phyloP scores from a whole-genome alignment of 1,140 invertebrate genomes.

The Eriosoma lanigerum region DNA sequence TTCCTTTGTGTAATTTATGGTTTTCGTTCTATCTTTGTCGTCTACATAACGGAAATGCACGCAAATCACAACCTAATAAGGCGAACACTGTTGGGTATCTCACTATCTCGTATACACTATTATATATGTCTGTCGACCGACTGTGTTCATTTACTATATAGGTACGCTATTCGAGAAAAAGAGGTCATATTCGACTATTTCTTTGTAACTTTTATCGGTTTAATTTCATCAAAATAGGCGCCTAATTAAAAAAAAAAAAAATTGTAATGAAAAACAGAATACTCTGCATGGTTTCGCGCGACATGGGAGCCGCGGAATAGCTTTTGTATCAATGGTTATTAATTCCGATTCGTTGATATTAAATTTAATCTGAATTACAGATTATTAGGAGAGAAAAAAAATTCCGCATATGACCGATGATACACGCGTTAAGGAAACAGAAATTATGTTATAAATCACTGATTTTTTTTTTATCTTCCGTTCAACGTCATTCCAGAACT shows the following conservation, averaged over 20 bases:
- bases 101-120: neutral
- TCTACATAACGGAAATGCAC: neutral
- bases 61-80: neutral
- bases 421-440: constrained; percentile 4
- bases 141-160: neutral
- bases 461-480: neutral
- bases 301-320: neutral
- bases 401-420: too few species aligned
- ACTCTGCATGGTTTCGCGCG: constrained; percentile 5
- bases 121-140: neutral
- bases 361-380: constrained; percentile 6
- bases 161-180: neutral
- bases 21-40: neutral
- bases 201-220: constrained; percentile 14
- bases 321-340: neutral
- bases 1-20: neutral
- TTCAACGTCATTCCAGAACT: constrained; percentile 24
- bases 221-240: constrained; percentile 4
- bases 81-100: constrained; percentile 5
- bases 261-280: neutral
- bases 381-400: neutral
- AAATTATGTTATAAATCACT: constrained; percentile 51
- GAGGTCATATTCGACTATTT: constrained; percentile 1
- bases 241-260: neutral
- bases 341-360: neutral